Percentiles rank a stretch among this genome's conserved stretches.
phyloP scores from a whole-genome alignment of 2,113 vertebrate species.

The Centrocercus urophasianus region DNA sequence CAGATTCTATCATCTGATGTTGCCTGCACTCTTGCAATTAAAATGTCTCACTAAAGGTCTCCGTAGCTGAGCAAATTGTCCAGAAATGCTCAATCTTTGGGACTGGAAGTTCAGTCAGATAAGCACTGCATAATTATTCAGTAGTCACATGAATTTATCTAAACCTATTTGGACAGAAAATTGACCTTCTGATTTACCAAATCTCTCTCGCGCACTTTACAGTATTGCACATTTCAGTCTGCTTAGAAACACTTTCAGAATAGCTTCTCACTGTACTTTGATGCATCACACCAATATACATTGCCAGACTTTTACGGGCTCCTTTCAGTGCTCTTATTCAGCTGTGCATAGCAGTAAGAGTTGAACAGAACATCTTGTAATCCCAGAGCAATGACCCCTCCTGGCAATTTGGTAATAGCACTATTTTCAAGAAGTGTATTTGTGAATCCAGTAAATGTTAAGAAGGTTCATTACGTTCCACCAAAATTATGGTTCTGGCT shows the following conservation, averaged over 20 bases:
- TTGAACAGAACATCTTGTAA: background rate
- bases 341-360: background rate
- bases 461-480: background rate
- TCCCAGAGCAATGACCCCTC: background rate
- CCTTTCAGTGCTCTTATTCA: background rate
- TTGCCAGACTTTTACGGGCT: background rate
- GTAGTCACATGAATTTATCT: constrained; percentile 19
- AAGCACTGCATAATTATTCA: constrained; percentile 28
- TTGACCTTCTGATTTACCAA: constrained; percentile 2
- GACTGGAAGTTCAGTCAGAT: constrained; percentile 37
- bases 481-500: background rate
- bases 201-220: background rate
- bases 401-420: background rate
- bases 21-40: background rate
- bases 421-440: background rate
- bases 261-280: background rate
- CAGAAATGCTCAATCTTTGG: constrained; percentile 33
- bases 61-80: constrained; percentile 19
- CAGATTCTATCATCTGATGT: constrained; percentile 31
- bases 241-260: background rate
- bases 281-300: background rate
- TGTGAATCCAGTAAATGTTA: background rate
- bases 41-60: constrained; percentile 44
- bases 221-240: background rate
- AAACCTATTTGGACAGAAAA: constrained; percentile 35